These are phyloP conservation scores for Pseudomyrmex concolor DNA, from an alignment of 1,140 invertebrate species.

Conservation along the genomic window DNA sequence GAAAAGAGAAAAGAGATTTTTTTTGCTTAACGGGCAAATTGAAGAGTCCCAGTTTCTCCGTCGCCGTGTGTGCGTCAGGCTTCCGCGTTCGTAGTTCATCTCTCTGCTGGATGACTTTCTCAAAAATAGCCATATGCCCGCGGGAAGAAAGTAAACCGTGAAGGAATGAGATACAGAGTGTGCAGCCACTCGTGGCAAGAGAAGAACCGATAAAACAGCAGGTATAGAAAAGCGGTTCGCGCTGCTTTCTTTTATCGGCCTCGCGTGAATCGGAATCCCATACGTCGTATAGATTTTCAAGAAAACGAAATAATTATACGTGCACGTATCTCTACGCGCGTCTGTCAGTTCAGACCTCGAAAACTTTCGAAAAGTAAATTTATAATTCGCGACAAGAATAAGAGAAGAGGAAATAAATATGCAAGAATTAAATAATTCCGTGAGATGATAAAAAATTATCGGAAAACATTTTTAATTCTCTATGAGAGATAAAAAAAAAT, in stretches of 20 bases:
- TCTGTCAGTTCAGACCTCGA: background rate
- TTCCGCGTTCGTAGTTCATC: constrained; percentile 16
- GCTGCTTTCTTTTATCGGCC: background rate
- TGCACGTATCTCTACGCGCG: no score
- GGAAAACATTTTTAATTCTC: no score
- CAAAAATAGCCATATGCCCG: constrained; percentile 55
- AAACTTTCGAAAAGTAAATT: no score
- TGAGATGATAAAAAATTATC: no score
- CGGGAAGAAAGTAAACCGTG: constrained; percentile 51
- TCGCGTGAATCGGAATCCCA: background rate
- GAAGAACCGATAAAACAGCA: constrained; percentile 5
- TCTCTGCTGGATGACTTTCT: constrained; percentile 19
- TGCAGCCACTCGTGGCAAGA: constrained; percentile 9
- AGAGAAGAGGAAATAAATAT: background rate
- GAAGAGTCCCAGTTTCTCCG: background rate
- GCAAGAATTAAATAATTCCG: background rate
- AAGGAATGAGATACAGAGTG: constrained; percentile 43
- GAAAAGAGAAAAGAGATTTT: background rate
- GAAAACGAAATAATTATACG: background rate
- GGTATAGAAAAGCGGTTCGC: constrained; percentile 4
- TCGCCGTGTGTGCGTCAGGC: background rate
- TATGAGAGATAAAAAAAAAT: no score
- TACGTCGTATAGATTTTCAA: no score
- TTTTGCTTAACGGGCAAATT: background rate
- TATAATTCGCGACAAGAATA: no score